Evolutionary conservation across 2,113 vertebrate genomes (phyloP), one percentile per base, ranked within the genome.

Genomic region (Oryzias melastigma): DNA sequence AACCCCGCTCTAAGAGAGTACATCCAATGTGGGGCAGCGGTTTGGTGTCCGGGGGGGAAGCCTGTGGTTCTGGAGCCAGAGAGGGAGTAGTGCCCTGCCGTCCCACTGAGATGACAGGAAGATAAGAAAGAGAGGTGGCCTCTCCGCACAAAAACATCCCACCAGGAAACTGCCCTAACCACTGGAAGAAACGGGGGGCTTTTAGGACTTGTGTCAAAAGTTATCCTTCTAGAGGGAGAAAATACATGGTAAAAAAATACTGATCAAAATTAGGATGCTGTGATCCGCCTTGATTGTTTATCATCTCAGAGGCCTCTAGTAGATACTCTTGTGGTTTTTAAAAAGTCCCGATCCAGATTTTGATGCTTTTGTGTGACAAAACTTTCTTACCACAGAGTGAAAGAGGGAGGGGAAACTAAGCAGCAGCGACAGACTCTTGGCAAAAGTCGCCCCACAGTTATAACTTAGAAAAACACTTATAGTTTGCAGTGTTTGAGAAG

Each of bases 51-150:
- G 62, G 78, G 78, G 22, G 68, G 70, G 88, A 81, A 86, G 92
- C 91, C 91, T 90, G 89, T 17, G 86, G 89, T 83, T 90, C 87
- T 90, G 91, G 92, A 92, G 91, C 92, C 92, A 92, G 88, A 86
- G 79, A 80, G 52, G 73, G 81, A 89, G 92, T 93, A 91, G 78
- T 78, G 83, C 85, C 89, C 88, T 89, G 92, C 91, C 78, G 90
- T 91, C 93, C 94, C 91, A 91, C 93, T 90, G 94, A 94, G 91
- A 92, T 92, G 92, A 94, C 93, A 94, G 94, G 87, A 92, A 93
- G 92, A 93, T 92, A 92, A 93, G 93, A 93, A 90, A 92, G 91
- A 89, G 80, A 91, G 79, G 75, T 90, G 88, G 86, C 89, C 91
- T 87, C 85, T 49, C 60, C 8, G 25, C 81, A 83, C 81, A 88